Conservation (phyloP, 2,797 vertebrate genomes). For the Melanotaenia parkinsoni region DNA sequence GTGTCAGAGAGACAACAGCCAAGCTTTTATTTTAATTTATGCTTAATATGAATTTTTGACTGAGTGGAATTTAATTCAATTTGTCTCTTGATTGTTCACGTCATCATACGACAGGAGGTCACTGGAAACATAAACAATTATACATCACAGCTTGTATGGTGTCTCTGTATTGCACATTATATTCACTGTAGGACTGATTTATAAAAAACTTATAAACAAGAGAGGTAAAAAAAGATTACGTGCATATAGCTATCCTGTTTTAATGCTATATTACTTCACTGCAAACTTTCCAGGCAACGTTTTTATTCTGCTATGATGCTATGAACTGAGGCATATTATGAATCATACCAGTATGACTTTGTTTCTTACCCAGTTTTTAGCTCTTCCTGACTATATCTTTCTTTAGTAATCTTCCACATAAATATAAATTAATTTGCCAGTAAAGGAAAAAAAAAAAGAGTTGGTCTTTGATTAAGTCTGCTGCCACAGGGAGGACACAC, state of each 20-base stretch:
- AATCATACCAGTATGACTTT: neutral
- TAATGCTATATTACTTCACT: neutral
- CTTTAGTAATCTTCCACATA: neutral
- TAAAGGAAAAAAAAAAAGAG: constrained; percentile 27
- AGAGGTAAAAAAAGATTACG: too few relatives aligned
- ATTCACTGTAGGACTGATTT: neutral
- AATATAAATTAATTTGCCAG: constrained; percentile 12
- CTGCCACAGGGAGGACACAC: constrained; percentile 13
- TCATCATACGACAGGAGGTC: neutral
- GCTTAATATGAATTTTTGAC: neutral
- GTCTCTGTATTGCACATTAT: neutral
- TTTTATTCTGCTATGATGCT: neutral
- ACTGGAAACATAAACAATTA: neutral
- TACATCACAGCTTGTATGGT: neutral
- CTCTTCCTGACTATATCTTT: neutral
- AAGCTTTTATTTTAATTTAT: neutral
- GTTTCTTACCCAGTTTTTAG: neutral
- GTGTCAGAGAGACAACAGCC: neutral
- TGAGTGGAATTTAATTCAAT: neutral
- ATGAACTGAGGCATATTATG: neutral
- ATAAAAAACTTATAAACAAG: neutral
- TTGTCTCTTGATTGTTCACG: neutral
- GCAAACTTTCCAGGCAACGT: neutral
- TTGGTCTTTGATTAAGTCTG: constrained; percentile 61
- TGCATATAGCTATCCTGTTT: neutral